Evolutionary conservation across 2,797 vertebrate species (phyloP).

Genomic region (Mus caroli): DNA sequence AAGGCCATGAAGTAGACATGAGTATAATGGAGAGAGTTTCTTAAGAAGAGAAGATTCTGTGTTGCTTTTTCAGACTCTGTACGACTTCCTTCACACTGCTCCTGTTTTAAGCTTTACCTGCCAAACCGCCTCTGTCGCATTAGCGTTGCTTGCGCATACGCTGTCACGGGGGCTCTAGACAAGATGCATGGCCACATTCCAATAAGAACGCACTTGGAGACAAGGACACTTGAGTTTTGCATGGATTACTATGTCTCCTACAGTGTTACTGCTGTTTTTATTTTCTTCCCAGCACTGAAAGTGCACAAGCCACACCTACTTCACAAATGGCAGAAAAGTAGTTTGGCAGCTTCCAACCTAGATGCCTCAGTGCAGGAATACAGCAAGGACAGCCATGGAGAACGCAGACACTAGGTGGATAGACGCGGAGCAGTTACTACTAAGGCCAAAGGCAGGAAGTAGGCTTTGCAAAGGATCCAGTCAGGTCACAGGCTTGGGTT

Average conservation of each 20-base stretch:
- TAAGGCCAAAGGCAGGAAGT: neutral
- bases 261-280: neutral
- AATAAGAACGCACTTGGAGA: neutral
- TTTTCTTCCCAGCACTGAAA: neutral
- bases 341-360: neutral
- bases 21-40: neutral
- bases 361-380: neutral
- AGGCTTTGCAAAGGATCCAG: neutral
- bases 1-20: neutral
- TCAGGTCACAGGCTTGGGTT: neutral
- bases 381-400: neutral
- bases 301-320: neutral
- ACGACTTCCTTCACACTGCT: neutral
- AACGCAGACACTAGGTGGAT: neutral
- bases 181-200: neutral
- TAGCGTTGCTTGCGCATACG: neutral
- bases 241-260: neutral
- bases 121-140: rapidly evolving
- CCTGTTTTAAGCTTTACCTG: neutral
- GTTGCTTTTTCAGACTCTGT: neutral
- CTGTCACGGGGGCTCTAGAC: neutral
- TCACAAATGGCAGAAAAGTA: neutral
- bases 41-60: neutral
- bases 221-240: neutral
- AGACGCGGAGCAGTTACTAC: neutral